Evolutionary conservation across 53 echinoderm and acorn worm species (phyloP), one percentile per base, ranked within the genome.

Genomic region (Zoroaster sp.): DNA sequence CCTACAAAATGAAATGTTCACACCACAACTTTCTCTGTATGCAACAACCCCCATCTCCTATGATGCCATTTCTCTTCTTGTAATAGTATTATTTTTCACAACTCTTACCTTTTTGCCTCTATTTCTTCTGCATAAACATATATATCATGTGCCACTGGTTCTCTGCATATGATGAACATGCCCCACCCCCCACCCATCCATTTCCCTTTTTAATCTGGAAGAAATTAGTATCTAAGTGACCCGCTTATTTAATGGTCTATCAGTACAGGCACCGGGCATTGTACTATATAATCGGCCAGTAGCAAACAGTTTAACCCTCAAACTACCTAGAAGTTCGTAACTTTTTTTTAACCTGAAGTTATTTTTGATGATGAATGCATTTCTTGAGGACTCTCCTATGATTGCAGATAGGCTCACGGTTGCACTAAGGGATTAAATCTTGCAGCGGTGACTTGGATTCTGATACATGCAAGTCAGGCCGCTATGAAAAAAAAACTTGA

Each of bases 251-350:
- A 66, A 35, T 15, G n/a, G 44, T 40, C 18, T 65, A 39, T 82
- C 82, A 82, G 82, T 82, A 40, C 82, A 68, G 40, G 82, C 82
- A 82, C 82, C 82, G 82, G 82, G 82, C 82, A 82, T 82, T 82
- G 82, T 82, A 82, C 82, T 82, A 82, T 82, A 41, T 44, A 67
- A 66, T 42, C 37, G 31, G 66, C 82, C 68, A 43, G 67, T 38
- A 82, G 67, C 68, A 15, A 82, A 82, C 82, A 82, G 66, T 82
- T 82, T 82, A 82, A 82, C 82, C 82, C 68, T n/a, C 82, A 39
- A 67, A 82, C 82, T 82, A 82, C 66, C 82, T 82, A 44, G 66
- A 41, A 34, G 66, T 66, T 38, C n/a, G 31, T 76, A 37, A 15
- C 75, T 75, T 32, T 25, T 18, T 13, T 34, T 43, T 66, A 33